Percentiles rank a stretch among this genome's conserved stretches.
Conservation (phyloP, 2,888 invertebrate genomes). For the Dryocosmus kuriphilus region DNA sequence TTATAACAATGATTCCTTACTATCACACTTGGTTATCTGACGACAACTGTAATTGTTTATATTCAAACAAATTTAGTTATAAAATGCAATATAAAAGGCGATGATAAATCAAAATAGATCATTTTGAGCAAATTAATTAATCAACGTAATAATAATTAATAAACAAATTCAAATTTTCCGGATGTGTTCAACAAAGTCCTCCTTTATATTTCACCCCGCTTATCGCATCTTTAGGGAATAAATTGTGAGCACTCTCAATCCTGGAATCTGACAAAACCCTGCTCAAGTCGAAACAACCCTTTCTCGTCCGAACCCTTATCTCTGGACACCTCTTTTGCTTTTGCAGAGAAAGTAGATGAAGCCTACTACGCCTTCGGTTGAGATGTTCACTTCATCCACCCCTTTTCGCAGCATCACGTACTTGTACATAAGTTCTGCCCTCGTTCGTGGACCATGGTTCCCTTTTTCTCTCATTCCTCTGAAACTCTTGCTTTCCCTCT, state of each 20-base stretch:
- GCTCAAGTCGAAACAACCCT: slow-evolving; percentile 27
- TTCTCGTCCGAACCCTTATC: slow-evolving; percentile 12
- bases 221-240: slow-evolving; percentile 3
- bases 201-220: neutral
- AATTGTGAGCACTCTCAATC: slow-evolving; percentile 8
- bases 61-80: no score
- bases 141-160: neutral
- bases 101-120: no score
- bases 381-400: slow-evolving; percentile 1
- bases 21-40: no score
- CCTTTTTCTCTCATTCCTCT: slow-evolving; percentile 49
- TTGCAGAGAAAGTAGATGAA: slow-evolving; percentile 20
- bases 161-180: slow-evolving; percentile 32
- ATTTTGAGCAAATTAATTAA: no score
- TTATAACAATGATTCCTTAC: no score
- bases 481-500: slow-evolving; percentile 49
- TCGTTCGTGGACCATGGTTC: slow-evolving; percentile 39
- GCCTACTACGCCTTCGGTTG: neutral
- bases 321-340: slow-evolving; percentile 22
- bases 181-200: neutral
- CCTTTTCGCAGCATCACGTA: slow-evolving; percentile 7
- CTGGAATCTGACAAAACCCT: slow-evolving; percentile 33
- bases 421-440: slow-evolving; percentile 14
- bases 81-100: no score
- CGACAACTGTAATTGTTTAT: no score